A percentile compares a stretch with the other conserved stretches of the same genome.
Conservation (phyloP, 2,797 vertebrate genomes). For the Remorina albescens region DNA sequence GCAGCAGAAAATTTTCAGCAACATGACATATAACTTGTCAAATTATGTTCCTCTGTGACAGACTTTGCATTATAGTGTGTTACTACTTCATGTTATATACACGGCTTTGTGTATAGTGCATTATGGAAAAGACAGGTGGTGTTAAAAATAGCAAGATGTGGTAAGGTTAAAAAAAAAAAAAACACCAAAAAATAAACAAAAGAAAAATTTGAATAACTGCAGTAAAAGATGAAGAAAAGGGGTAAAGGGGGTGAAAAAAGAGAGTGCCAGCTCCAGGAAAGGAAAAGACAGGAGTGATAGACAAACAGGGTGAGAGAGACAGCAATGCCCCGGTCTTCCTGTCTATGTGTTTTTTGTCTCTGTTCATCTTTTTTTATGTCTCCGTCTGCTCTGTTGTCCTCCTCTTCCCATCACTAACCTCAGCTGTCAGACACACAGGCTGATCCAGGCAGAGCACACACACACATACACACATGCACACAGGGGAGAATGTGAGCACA, state of each 20-base stretch:
- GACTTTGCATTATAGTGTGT: background rate
- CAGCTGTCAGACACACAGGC: conserved; percentile 42
- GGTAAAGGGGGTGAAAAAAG: conserved; percentile 6
- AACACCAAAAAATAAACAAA: background rate
- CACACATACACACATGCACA: conserved; percentile 20
- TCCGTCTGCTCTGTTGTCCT: conserved; percentile 50
- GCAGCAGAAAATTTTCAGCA: background rate
- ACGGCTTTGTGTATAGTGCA: background rate
- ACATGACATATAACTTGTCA: background rate
- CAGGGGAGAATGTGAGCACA: background rate
- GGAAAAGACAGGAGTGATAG: conserved; percentile 31
- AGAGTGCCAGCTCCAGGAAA: conserved; percentile 10
- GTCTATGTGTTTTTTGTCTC: conserved; percentile 55
- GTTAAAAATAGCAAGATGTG: background rate
- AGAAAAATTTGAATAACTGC: conserved; percentile 20
- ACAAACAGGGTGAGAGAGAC: conserved; percentile 28
- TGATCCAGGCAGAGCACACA: background rate
- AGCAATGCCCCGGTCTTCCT: conserved; percentile 33
- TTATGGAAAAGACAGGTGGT: conserved; percentile 1
- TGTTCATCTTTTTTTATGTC: conserved; percentile 54
- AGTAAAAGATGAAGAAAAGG: conserved; percentile 13
- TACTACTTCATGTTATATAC: background rate
- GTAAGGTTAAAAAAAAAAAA: background rate
- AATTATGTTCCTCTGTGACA: background rate
- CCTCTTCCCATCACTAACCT: conserved; percentile 64